Evolutionary conservation across 1,140 invertebrate genomes (phyloP).

Genomic region (Vollenhovia emeryi): DNA sequence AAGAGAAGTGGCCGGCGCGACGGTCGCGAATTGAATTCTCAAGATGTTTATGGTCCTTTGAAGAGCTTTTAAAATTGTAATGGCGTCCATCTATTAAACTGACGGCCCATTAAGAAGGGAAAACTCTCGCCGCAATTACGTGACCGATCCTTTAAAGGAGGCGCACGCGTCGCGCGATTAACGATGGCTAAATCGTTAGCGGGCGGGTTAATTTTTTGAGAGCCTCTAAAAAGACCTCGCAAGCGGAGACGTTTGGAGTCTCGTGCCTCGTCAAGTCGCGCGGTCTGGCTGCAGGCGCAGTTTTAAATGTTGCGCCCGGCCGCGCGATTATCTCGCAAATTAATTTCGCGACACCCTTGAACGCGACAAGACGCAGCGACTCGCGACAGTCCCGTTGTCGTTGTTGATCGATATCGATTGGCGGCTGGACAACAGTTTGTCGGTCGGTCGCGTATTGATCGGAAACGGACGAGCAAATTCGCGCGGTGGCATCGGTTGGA

Average conservation of each 20-base stretch:
- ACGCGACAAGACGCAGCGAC: not conserved
- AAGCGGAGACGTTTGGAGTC: not conserved
- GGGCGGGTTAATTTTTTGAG: constrained; percentile 18
- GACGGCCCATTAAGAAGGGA: constrained; percentile 44
- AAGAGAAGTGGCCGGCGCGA: no score
- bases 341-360: not conserved
- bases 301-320: not conserved
- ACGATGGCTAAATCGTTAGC: constrained; percentile 6
- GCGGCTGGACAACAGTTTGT: not conserved
- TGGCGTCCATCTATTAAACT: constrained; percentile 47
- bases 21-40: constrained; percentile 27
- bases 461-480: constrained; percentile 32
- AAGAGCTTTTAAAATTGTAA: constrained; percentile 44
- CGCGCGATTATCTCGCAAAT: constrained; percentile 5
- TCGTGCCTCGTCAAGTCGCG: not conserved
- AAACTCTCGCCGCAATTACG: constrained; percentile 37
- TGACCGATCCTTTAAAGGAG: constrained; percentile 7
- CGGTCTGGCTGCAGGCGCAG: no score
- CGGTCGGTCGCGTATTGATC: constrained; percentile 42
- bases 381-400: not conserved
- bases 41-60: constrained; percentile 15
- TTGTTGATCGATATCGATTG: constrained; percentile 46
- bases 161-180: not conserved
- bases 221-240: not conserved
- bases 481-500: constrained; percentile 8